Evolutionary conservation across 2,888 invertebrate genomes (phyloP).

Genomic region (Pseudoips prasinana): DNA sequence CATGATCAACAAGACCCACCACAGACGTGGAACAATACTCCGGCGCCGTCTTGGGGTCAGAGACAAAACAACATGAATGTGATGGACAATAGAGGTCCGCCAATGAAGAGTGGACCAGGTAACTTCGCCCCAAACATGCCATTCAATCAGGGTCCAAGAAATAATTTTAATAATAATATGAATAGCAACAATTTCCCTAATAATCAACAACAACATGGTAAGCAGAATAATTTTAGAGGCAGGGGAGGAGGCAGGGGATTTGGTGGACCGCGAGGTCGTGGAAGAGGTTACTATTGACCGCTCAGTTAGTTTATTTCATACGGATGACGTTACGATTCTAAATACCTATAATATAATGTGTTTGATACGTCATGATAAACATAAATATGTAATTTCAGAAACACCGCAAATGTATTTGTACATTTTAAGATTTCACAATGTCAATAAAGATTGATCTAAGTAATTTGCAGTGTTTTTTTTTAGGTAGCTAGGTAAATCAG

Average conservation of each 20-base stretch:
- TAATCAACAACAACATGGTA: constrained; percentile 37
- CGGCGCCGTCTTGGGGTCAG: constrained; percentile 11
- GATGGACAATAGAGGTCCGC: constrained; percentile 15
- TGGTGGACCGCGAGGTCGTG: constrained; percentile 43
- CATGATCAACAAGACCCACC: constrained; percentile 3
- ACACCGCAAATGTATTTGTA: constrained; percentile 12
- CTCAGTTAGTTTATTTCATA: no score
- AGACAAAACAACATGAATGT: constrained; percentile 9
- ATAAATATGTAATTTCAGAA: no score
- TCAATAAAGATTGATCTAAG: constrained; percentile 11
- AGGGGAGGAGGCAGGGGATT: constrained; percentile 38
- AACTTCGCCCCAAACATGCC: constrained; percentile 19
- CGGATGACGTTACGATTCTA: no score
- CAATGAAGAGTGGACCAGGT: constrained; percentile 10
- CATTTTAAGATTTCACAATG: constrained; percentile 6
- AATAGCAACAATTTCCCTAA: constrained; percentile 40
- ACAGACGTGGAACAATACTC: neutral
- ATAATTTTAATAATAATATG: constrained; percentile 35
- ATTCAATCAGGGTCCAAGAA: constrained; percentile 41
- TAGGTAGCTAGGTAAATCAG: constrained; percentile 1
- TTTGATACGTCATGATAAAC: no score
- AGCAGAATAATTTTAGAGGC: constrained; percentile 37
- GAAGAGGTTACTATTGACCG: constrained; percentile 37
- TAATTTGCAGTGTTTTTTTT: no score
- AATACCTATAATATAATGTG: no score